These are phyloP conservation scores for Megaustenia siamemsis DNA, from an alignment of 2,888 invertebrate species.

Conservation along the genomic window DNA sequence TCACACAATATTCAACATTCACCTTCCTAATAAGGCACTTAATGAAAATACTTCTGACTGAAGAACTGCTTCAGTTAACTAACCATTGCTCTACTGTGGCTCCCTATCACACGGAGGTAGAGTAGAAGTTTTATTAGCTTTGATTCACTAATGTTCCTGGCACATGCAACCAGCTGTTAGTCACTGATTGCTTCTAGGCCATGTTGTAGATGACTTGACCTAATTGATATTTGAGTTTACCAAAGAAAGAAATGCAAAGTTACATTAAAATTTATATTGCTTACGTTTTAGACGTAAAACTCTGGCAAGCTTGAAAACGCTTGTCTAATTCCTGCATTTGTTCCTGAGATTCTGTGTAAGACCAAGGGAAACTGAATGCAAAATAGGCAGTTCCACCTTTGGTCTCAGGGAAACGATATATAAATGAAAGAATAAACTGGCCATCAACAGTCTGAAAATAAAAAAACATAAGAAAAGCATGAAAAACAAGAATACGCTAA, in stretches of 20 bases:
- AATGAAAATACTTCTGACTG: too few species aligned
- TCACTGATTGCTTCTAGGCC: too few species aligned
- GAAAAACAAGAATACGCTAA: too few species aligned
- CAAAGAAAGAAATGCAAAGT: not conserved
- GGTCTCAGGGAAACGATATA: constrained; percentile 84
- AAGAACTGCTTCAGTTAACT: too few species aligned
- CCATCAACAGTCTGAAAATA: constrained; percentile 76
- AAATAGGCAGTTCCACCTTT: constrained; percentile 87
- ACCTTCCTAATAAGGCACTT: too few species aligned
- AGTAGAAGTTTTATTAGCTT: too few species aligned
- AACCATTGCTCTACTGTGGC: too few species aligned
- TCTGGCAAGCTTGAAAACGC: constrained; percentile 69
- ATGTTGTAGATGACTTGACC: too few species aligned
- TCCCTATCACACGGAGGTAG: too few species aligned
- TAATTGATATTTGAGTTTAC: not conserved
- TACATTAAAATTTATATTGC: not conserved
- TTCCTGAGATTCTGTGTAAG: constrained; percentile 89
- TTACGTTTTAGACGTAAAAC: constrained; percentile 8
- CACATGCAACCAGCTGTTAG: too few species aligned
- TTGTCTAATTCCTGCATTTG: constrained; percentile 86
- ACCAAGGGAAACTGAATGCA: constrained; percentile 94
- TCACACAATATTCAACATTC: too few species aligned
- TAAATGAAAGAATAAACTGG: constrained; percentile 80
- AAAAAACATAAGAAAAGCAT: not conserved
- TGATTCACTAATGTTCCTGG: too few species aligned